Evolutionary conservation across 2,888 invertebrate species (phyloP), one percentile per base, ranked within the genome.

Genomic region (Microplitis deprimator): DNA sequence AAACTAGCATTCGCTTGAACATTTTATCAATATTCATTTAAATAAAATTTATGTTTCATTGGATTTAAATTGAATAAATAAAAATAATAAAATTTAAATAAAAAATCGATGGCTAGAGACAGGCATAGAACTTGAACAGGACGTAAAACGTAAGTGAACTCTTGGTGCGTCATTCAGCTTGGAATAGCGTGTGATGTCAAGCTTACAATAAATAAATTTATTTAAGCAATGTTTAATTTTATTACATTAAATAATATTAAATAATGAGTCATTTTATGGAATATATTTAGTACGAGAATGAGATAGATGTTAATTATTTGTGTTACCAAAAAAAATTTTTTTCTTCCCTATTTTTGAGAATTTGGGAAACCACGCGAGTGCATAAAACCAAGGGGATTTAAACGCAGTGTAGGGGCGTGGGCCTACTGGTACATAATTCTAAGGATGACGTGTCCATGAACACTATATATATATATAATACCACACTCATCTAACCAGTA

Each of bases 161-260:
- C 20, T 41, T 16, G 65, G 81, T 88, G 89, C 89, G 89, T 89
- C 89, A 89, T 82, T 82, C 84, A 79, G 85, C 88, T 87, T 87
- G 87, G 88, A 89, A 89, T 89, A 88, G 88, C 85, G 77, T 82
- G 85, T 88, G 88, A 88, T 88, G 87, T 87, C 88, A 88, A 88
- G 85, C 88, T 81, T 79, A 74, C 77, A 65, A 65, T 64, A 73
- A 41, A 65, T 20, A 73, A 62, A 62, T 62, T 20, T 20, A 20
- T 20, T 62, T 62, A 20, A 62, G 20, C 6, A n/a, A 62, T 62
- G 10, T 62, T 17, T 16, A 17, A 16, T n/a, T 20, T 62, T 62
- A 20, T 17, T 17, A 50, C 50, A 50, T 50, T 50, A 10, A 50
- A 50, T 50, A 50, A 8, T 50, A 50, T 50, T 50, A 13, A 50